A percentile compares a stretch with the other conserved stretches of the same genome.
phyloP scores from a whole-genome alignment of 2,113 vertebrate genomes.

The Psittacus erithacus region DNA sequence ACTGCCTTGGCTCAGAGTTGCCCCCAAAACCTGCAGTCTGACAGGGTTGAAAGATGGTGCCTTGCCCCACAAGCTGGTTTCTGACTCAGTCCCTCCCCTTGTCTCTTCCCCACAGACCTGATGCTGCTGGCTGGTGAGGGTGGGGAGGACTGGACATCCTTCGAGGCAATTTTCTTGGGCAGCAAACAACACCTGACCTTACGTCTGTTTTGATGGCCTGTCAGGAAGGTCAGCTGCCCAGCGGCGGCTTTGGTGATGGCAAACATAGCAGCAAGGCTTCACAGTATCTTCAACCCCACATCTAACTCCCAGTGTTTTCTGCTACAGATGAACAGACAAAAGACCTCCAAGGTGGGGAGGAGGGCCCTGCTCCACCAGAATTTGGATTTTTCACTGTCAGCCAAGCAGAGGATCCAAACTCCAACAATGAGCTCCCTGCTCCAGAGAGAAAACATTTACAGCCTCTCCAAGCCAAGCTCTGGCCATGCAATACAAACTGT shows the following conservation, averaged over 20 bases:
- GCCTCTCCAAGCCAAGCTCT: conserved; percentile 68
- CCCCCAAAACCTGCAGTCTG: not conserved
- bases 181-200: conserved; percentile 11
- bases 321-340: conserved; percentile 28
- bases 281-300: not conserved
- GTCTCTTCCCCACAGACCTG: not conserved
- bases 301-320: conserved; percentile 12
- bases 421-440: conserved; percentile 69
- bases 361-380: conserved; percentile 8
- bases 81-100: not conserved
- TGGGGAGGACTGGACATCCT: not conserved
- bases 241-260: not conserved
- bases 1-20: not conserved
- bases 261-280: not conserved
- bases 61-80: not conserved
- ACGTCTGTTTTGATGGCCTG: not conserved
- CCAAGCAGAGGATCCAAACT: conserved; percentile 56
- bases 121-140: not conserved
- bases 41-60: not conserved
- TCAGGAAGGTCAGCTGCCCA: conserved; percentile 13
- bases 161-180: conserved; percentile 9
- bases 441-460: conserved; percentile 75
- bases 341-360: not conserved
- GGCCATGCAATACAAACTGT: conserved; percentile 65
- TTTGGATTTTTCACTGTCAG: conserved; percentile 73